These are phyloP conservation scores for Heteronetta atricapilla DNA, from an alignment of 2,113 vertebrate species.

Conservation along the genomic window DNA sequence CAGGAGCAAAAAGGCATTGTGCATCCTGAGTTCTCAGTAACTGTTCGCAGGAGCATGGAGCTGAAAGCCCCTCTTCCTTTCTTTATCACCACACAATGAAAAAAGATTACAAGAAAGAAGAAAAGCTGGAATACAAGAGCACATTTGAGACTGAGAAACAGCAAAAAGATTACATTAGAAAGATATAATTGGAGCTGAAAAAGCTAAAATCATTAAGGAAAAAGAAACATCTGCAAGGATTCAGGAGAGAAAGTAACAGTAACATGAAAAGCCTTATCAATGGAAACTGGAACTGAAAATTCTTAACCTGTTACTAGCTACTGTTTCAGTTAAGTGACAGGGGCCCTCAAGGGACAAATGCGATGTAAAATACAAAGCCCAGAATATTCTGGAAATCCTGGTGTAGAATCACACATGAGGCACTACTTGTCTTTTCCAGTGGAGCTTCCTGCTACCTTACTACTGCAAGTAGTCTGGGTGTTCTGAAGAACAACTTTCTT, in stretches of 20 bases:
- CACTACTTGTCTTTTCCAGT: neutral
- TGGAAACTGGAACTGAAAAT: neutral
- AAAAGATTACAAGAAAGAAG: neutral
- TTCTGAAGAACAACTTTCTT: neutral
- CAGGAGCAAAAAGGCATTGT: neutral
- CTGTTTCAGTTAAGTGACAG: neutral
- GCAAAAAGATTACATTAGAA: neutral
- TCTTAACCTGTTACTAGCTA: neutral
- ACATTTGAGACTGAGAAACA: neutral
- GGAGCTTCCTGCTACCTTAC: neutral
- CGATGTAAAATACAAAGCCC: neutral
- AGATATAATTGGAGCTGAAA: neutral
- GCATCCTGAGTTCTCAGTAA: neutral
- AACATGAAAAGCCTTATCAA: neutral
- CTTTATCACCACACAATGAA: neutral
- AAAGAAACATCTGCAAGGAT: neutral
- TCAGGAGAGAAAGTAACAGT: neutral
- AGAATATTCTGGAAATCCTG: neutral
- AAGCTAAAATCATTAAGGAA: neutral
- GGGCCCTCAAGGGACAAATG: neutral
- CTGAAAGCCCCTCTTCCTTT: neutral
- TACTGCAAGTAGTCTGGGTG: neutral
- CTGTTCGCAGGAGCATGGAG: neutral
- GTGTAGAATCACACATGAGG: neutral
- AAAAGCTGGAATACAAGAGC: neutral